Evolutionary conservation across 1,140 invertebrate species (phyloP), one percentile per base, ranked within the genome.

Genomic region (Dicyema japonicum): DNA sequence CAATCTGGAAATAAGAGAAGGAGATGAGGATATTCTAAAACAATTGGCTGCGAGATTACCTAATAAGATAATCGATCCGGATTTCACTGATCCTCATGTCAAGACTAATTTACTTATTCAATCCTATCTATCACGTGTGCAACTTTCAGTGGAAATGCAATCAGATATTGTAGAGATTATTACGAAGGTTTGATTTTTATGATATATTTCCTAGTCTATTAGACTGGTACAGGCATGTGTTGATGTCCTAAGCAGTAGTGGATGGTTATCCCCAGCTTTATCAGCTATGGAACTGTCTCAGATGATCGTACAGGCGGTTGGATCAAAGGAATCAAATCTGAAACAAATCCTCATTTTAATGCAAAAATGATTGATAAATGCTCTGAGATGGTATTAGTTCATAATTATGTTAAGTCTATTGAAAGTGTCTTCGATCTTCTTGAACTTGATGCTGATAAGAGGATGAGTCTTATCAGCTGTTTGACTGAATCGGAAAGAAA

Each of bases 231-330:
- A 92, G 50, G 85, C 85, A 6, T 94, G 82, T 50, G 85, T 97
- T 9, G 85, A 97, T 57, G 88, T 97, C 14, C 55, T 94, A 1
- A 78, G 72, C 41, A 85, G 74, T 12, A 90, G 88, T 41, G 82
- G 85, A 16, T 97, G 85, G 85, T 52, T 94, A 9, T 69, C 71
- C 1, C 85, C 85, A 0, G 88, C 82, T 5, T 69, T 97, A 14
- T 75, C 82, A 24, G 80, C 85, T 37, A 97, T 97, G 88, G 85
- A 94, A 54, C 52, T 97, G 30, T 78, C 85, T 0, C 85, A 94
- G 50, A 97, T 94, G 82, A 70, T 85, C 0, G 92, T 85, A 0
- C 88, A 97, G 54, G 82, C 80, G 2, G 88, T 94, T 78, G 94
- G 85, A 78, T 74, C 67, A 30, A 92, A 88, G 48, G 85, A 94